Conservation (phyloP, 2,888 invertebrate genomes). For the Neelides folsomi region DNA sequence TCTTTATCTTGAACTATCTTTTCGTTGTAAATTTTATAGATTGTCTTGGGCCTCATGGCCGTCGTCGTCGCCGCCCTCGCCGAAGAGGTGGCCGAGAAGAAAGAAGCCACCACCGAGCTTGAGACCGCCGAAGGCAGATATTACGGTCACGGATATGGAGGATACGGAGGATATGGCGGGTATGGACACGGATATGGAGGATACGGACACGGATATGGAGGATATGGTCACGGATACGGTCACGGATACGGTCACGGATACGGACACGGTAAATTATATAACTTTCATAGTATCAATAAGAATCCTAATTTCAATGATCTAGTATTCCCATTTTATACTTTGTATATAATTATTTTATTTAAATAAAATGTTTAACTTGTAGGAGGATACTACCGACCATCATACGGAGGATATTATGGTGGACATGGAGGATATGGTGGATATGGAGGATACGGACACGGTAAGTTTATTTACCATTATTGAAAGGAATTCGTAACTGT, state of each 20-base stretch:
- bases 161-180: conserved; percentile 5
- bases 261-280: no score
- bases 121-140: conserved; percentile 18
- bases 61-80: conserved; percentile 7
- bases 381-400: neutral
- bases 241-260: no score
- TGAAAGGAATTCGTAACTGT: no score
- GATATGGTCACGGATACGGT: conserved; percentile 9
- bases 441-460: conserved; percentile 7
- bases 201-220: conserved; percentile 9
- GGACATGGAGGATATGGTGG: conserved; percentile 8
- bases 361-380: no score
- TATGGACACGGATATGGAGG: conserved; percentile 16
- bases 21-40: conserved; percentile 4
- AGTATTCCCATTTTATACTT: no score
- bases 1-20: neutral
- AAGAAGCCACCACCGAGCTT: conserved; percentile 12
- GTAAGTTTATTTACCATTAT: no score
- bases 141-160: conserved; percentile 14
- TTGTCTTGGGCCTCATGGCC: neutral
- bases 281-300: no score
- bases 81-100: conserved; percentile 8
- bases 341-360: no score
- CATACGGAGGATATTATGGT: neutral
- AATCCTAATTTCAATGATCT: no score